Conservation (phyloP, 2,888 invertebrate species). For the Odontothrips loti region DNA sequence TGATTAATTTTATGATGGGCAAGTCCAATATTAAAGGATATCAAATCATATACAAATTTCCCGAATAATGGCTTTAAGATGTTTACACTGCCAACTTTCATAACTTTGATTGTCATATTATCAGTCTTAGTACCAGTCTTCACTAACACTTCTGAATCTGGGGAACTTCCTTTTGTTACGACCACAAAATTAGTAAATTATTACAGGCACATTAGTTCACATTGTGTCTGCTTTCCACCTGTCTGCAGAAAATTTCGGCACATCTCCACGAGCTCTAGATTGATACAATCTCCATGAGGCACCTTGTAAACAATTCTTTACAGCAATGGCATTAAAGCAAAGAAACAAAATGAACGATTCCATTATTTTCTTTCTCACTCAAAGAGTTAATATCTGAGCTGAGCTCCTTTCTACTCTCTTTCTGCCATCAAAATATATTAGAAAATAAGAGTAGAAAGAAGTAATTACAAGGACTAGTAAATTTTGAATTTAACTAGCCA, state of each 20-base stretch:
- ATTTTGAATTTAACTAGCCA: not conserved
- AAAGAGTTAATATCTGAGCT: too few relatives aligned
- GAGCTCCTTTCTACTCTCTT: too few relatives aligned
- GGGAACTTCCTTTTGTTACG: too few relatives aligned
- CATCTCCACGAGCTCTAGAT: too few relatives aligned
- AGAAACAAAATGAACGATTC: not conserved
- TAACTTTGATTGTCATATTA: not conserved
- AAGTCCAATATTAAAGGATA: too few relatives aligned
- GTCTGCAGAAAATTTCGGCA: too few relatives aligned
- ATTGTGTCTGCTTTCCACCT: not conserved
- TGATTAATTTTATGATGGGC: too few relatives aligned
- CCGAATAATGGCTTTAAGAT: too few relatives aligned
- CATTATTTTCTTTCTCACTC: too few relatives aligned
- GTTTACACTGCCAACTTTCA: not conserved
- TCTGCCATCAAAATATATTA: too few relatives aligned
- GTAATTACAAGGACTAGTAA: not conserved
- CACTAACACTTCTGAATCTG: not conserved
- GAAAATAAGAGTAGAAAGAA: too few relatives aligned
- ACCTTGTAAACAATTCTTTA: not conserved
- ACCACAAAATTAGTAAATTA: constrained; percentile 4
- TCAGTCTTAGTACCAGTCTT: constrained; percentile 10
- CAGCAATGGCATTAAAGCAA: not conserved
- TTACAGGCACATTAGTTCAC: not conserved
- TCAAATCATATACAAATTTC: too few relatives aligned
- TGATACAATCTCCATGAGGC: not conserved